Conservation (phyloP, 2,888 invertebrate species). For the Marronus borbonicus region DNA sequence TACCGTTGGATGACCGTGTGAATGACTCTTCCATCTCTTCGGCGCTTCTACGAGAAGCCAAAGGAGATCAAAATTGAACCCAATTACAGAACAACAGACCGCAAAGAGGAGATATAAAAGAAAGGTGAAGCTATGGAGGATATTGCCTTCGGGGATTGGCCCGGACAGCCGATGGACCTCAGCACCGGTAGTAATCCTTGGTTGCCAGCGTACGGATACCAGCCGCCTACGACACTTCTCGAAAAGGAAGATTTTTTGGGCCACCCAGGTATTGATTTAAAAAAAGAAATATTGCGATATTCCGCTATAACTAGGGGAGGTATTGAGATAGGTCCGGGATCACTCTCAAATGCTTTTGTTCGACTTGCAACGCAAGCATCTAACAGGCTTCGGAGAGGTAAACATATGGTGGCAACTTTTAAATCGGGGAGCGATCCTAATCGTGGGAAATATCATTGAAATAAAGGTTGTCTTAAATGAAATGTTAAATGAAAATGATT, state of each 20-base stretch:
- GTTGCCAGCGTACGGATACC: conserved; percentile 86
- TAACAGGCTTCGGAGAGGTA: not conserved
- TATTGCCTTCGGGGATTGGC: conserved; percentile 77
- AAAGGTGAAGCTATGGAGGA: conserved; percentile 71
- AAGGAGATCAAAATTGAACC: not conserved
- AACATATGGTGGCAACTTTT: too few species aligned
- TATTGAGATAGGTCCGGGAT: not conserved
- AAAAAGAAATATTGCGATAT: not conserved
- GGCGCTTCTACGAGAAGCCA: not conserved
- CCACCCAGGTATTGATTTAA: conserved; percentile 73
- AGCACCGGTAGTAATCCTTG: conserved; percentile 79
- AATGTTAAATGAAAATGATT: too few species aligned
- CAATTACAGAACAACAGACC: too few species aligned
- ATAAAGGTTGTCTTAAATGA: too few species aligned
- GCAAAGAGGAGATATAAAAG: too few species aligned
- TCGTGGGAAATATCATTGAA: too few species aligned
- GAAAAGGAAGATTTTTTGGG: conserved; percentile 77
- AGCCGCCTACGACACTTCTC: conserved; percentile 74
- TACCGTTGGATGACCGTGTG: conserved; percentile 64
- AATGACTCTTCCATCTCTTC: conserved; percentile 61
- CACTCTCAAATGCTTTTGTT: not conserved
- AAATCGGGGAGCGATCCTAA: too few species aligned
- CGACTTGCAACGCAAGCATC: not conserved
- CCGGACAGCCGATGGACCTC: conserved; percentile 74
- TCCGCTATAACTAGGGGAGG: too few species aligned